These are phyloP conservation scores for Brachypodius melanocephalos DNA, from an alignment of 2,113 vertebrate species.

Conservation along the genomic window DNA sequence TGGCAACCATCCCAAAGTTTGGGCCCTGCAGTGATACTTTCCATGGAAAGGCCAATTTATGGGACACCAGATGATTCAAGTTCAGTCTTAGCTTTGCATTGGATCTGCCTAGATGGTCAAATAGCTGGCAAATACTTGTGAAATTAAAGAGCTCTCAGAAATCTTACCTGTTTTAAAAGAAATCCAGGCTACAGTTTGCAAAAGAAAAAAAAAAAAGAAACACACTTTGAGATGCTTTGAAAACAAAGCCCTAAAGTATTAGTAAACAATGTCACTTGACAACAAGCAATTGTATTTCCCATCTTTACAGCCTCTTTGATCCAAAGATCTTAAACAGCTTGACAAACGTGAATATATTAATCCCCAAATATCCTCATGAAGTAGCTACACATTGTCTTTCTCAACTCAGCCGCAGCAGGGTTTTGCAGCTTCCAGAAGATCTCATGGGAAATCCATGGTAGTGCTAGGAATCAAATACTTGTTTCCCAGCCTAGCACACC, in stretches of 20 bases:
- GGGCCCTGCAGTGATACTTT: neutral
- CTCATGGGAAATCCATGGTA: neutral
- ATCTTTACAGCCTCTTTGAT: slow-evolving; percentile 13
- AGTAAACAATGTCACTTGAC: slow-evolving; percentile 6
- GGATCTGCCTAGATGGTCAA: neutral
- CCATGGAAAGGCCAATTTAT: neutral
- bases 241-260: slow-evolving; percentile 40
- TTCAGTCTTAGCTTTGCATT: neutral
- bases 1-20: neutral
- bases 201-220: slow-evolving; percentile 34
- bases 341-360: neutral
- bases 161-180: slow-evolving; percentile 60
- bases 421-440: neutral
- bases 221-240: slow-evolving; percentile 39
- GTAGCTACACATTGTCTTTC: neutral
- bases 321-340: neutral
- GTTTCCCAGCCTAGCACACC: neutral
- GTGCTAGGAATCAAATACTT: neutral
- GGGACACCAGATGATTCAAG: neutral
- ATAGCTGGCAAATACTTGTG: neutral
- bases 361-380: neutral
- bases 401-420: neutral
- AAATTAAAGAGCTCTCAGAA: slow-evolving; percentile 28
- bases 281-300: slow-evolving; percentile 8
- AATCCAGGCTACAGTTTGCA: slow-evolving; percentile 54